phyloP scores from a whole-genome alignment of 2,797 vertebrate species.

The Chiloscyllium punctatum region DNA sequence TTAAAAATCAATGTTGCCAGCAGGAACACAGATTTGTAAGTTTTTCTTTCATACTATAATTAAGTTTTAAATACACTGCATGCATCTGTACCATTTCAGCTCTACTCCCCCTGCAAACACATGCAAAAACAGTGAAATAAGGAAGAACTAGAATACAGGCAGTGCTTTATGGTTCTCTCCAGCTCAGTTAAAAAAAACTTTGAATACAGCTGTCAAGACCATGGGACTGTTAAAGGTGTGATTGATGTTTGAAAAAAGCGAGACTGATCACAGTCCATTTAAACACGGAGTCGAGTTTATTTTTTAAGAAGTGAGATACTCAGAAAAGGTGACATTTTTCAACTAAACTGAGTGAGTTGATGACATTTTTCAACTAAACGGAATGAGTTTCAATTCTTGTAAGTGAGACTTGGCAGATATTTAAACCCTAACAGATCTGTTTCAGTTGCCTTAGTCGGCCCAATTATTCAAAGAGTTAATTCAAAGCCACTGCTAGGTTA shows the following conservation, averaged over 20 bases:
- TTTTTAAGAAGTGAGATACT: conserved; percentile 12
- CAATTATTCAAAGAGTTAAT: not conserved
- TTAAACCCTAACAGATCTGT: conserved; percentile 22
- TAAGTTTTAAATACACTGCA: not conserved
- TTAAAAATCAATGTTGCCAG: not conserved
- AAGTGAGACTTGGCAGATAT: conserved; percentile 4
- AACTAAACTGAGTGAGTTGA: not conserved
- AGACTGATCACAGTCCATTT: conserved; percentile 7
- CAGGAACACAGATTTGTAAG: not conserved
- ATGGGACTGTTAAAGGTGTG: not conserved
- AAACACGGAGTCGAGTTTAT: not conserved
- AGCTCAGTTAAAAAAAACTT: not conserved
- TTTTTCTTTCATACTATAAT: not conserved
- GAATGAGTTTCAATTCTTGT: not conserved
- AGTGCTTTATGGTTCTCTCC: not conserved
- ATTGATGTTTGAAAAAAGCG: not conserved
- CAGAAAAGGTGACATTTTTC: conserved; percentile 9
- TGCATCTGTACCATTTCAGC: not conserved
- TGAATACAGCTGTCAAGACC: not conserved
- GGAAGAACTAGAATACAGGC: not conserved
- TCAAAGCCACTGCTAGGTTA: not conserved
- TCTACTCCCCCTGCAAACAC: no score
- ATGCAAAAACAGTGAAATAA: not conserved
- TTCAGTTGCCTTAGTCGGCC: not conserved
- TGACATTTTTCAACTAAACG: not conserved